Base-by-base conservation (phyloP, 2,113 vertebrate species). In the Rhea americana region DNA sequence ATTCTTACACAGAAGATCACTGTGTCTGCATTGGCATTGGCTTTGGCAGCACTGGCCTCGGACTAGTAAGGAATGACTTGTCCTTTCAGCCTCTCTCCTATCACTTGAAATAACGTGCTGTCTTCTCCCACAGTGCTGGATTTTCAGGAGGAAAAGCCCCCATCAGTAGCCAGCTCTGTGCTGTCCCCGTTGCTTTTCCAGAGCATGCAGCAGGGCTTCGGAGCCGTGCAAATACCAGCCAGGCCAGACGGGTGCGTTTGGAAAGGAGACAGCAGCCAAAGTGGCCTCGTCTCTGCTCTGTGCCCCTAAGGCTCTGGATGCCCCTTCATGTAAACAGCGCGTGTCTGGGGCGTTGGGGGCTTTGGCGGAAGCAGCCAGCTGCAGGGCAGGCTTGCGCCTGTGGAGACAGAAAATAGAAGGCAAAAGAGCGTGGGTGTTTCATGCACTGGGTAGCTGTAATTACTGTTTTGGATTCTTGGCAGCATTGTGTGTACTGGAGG, bases 401-500 rank as follows among this genome's bases (percentile, higher is more conserved):
- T 81, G 83, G 47, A 48, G 53, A 74, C 28, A 55, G 77, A 89
- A 89, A 81, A 89, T 24, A 93, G 92, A 89, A 91, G 70, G 73
- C 28, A 5, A 68, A 87, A 72, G 70, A 61, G 25, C 0, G 2
- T n/a, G 89, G 28, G 47, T 83, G 48, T 91, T 96, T 47, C 84
- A 77, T 86, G 93, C 77, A 66, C 28, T 1, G n/a, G 71, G 47
- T 94, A 92, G 76, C 92, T 93, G 91, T 95, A 93, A 95, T 96
- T 90, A 95, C 22, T 8, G 79, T 68, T 92, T 86, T 81, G 79
- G 66, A 88, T 92, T 97, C 72, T 79, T 95, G 96, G 90, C 96
- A 95, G 53, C 61, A 37, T 1, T 74, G 81, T 77, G 80, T 67
- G 61, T 45, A 74, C 39, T 89, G 76, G 79, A 89, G 65, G 62